A percentile compares a stretch with the other conserved stretches of the same genome.
These are phyloP conservation scores for Sternarchorhynchus goeldii DNA, from an alignment of 2,797 vertebrate species.

Conservation along the genomic window DNA sequence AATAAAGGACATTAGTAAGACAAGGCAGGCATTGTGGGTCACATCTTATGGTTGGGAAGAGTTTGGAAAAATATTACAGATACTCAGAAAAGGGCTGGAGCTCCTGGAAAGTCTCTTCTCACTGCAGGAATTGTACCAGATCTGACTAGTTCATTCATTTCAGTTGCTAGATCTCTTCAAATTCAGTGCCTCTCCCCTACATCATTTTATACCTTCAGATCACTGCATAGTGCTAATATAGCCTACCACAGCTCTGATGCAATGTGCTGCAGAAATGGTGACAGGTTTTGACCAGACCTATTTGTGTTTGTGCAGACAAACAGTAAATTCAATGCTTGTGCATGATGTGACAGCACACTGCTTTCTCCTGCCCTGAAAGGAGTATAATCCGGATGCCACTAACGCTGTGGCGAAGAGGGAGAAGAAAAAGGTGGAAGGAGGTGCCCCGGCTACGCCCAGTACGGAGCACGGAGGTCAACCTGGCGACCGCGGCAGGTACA, in stretches of 20 bases:
- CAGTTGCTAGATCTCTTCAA: too few species aligned
- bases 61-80: too few species aligned
- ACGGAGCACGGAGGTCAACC: conserved; percentile 85
- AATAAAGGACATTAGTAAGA: too few species aligned
- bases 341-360: background rate
- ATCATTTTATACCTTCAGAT: too few species aligned
- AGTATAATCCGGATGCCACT: conserved; percentile 93
- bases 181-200: too few species aligned
- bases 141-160: too few species aligned
- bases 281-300: too few species aligned
- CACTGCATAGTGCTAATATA: too few species aligned
- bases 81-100: background rate
- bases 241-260: background rate
- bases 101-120: too few species aligned
- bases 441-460: conserved; percentile 82
- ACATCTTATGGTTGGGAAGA: too few species aligned
- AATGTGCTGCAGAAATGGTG: background rate
- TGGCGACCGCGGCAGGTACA: conserved; percentile 89
- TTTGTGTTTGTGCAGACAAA: background rate
- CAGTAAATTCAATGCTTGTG: background rate
- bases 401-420: conserved; percentile 87
- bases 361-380: conserved; percentile 70
- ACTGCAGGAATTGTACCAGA: too few species aligned
- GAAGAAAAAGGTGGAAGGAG: conserved; percentile 87
- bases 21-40: too few species aligned